Evolutionary conservation across 2,888 invertebrate species (phyloP).

Genomic region (Thysanoteuthis rhombus): DNA sequence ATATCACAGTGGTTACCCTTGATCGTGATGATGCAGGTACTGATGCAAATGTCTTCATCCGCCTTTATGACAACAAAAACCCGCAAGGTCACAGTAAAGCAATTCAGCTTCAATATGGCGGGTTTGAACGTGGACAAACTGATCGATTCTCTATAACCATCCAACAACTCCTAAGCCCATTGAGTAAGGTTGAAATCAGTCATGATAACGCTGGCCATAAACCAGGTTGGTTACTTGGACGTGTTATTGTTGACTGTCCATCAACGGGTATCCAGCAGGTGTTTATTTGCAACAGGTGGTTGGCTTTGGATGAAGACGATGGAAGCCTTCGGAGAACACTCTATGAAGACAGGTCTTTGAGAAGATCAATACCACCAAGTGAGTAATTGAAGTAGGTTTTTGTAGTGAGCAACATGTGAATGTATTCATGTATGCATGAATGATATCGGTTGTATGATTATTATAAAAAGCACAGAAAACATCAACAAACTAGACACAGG

Average conservation of each 20-base stretch:
- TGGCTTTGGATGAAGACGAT: slow-evolving; percentile 64
- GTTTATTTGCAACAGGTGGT: slow-evolving; percentile 66
- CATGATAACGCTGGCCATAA: slow-evolving; percentile 65
- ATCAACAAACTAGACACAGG: too few species aligned
- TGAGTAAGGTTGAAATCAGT: slow-evolving; percentile 64
- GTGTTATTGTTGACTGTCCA: slow-evolving; percentile 65
- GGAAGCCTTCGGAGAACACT: slow-evolving; percentile 63
- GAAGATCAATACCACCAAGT: slow-evolving; percentile 62
- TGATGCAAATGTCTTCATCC: slow-evolving; percentile 62
- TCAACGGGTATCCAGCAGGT: slow-evolving; percentile 65
- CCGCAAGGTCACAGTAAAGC: slow-evolving; percentile 61
- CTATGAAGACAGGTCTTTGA: slow-evolving; percentile 58
- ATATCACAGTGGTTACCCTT: slow-evolving; percentile 63
- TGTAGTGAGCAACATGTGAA: background rate
- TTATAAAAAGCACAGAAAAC: too few species aligned
- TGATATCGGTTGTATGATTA: too few species aligned
- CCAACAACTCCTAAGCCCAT: slow-evolving; percentile 60
- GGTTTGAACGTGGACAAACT: slow-evolving; percentile 62
- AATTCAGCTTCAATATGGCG: slow-evolving; percentile 64
- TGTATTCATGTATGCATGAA: background rate
- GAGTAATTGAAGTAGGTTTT: slow-evolving; percentile 38
- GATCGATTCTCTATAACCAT: slow-evolving; percentile 65
- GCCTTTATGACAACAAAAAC: slow-evolving; percentile 55
- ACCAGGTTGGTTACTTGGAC: slow-evolving; percentile 65
- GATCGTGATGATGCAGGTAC: slow-evolving; percentile 65